Conservation (phyloP, 2,888 invertebrate species). For the Rhogogaster chlorosoma region DNA sequence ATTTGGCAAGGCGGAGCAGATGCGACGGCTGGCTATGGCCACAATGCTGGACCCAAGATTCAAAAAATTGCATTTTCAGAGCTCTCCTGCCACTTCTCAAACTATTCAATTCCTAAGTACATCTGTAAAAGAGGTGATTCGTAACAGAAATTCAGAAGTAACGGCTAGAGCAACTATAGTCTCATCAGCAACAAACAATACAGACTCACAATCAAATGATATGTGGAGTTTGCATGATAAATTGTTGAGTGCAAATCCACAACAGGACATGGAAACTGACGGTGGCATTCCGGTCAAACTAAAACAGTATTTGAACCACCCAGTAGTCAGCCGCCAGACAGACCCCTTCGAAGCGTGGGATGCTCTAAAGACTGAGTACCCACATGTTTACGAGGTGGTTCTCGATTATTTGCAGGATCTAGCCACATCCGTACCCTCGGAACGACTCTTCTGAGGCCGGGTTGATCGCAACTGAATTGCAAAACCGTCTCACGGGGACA, state of each 20-base stretch:
- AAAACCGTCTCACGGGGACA: neutral
- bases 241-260: neutral
- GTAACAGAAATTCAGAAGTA: neutral
- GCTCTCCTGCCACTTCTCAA: neutral
- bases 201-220: too few relatives aligned
- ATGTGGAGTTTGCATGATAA: slow-evolving; percentile 10
- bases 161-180: neutral
- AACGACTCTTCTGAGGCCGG: slow-evolving; percentile 1
- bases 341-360: slow-evolving; percentile 21
- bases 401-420: neutral
- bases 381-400: neutral
- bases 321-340: neutral
- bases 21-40: slow-evolving; percentile 6
- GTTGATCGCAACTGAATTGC: neutral
- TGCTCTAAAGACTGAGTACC: slow-evolving; percentile 20
- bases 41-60: slow-evolving; percentile 5
- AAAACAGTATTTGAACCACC: neutral
- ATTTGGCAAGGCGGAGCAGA: slow-evolving; percentile 14
- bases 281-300: slow-evolving; percentile 21
- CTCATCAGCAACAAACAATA: neutral
- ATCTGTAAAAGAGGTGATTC: neutral
- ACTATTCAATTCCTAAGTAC: neutral
- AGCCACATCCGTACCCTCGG: slow-evolving; percentile 7
- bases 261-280: neutral
- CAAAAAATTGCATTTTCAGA: slow-evolving; percentile 13